phyloP scores from a whole-genome alignment of 92 coral and sea anemone species.

The Chrysogorgia sp. region DNA sequence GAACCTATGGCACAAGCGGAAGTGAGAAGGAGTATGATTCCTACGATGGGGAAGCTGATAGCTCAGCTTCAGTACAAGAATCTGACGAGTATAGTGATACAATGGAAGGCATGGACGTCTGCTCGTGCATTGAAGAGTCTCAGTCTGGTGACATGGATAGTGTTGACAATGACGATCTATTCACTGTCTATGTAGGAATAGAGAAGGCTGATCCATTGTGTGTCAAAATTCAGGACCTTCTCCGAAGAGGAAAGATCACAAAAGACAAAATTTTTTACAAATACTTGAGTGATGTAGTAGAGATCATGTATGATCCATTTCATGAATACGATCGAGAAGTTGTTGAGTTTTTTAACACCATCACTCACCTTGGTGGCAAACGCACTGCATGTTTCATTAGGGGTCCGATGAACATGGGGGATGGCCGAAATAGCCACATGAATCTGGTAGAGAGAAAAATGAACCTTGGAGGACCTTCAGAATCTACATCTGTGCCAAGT shows the following conservation, averaged over 20 bases:
- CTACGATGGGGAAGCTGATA: constrained; percentile 27
- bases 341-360: constrained; percentile 47
- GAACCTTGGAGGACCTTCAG: constrained; percentile 58
- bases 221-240: constrained; percentile 41
- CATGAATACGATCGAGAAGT: constrained; percentile 49
- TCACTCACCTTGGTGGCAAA: constrained; percentile 51
- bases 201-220: constrained; percentile 45
- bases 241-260: constrained; percentile 45
- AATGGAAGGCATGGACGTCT: constrained; percentile 16
- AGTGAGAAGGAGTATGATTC: constrained; percentile 33
- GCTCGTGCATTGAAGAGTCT: background rate
- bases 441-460: constrained; percentile 47
- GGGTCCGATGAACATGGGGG: constrained; percentile 60
- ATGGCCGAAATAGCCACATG: constrained; percentile 52
- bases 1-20: constrained; percentile 33
- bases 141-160: constrained; percentile 30
- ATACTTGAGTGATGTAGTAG: constrained; percentile 38
- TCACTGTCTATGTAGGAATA: constrained; percentile 48
- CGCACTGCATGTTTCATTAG: constrained; percentile 50
- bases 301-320: constrained; percentile 55
- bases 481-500: constrained; percentile 51
- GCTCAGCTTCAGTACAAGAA: background rate
- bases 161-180: constrained; percentile 48
- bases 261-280: constrained; percentile 55
- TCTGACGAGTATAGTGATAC: no score